Evolutionary conservation across 2,888 invertebrate genomes (phyloP).

Genomic region (Ariolimax columbianus): DNA sequence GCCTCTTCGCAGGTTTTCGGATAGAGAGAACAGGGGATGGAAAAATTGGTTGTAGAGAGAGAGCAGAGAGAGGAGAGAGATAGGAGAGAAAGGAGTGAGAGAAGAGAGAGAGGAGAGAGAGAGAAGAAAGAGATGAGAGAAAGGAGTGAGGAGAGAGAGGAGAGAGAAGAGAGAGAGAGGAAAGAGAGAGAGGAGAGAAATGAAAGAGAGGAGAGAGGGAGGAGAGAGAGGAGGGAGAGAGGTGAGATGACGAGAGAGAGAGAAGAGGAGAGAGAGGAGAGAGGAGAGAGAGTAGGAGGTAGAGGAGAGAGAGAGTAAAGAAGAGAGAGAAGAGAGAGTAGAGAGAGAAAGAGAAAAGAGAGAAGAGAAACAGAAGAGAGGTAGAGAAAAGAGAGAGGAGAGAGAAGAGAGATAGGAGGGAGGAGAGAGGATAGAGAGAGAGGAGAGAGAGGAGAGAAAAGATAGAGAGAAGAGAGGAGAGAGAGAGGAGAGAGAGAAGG

Average conservation of each 20-base stretch:
- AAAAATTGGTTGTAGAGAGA: no score
- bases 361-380: no score
- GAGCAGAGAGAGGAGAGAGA: no score
- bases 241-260: no score
- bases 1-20: no score
- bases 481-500: no score
- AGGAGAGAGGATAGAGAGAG: not conserved
- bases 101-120: not conserved
- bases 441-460: not conserved
- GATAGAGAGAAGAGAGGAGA: no score
- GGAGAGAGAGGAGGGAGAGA: not conserved
- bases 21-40: no score
- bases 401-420: not conserved
- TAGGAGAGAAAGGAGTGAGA: not conserved
- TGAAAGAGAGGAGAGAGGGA: not conserved
- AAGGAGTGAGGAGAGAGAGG: not conserved
- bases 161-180: not conserved
- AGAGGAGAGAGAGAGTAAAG: no score
- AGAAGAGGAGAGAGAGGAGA: not conserved
- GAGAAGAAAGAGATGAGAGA: not conserved
- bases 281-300: not conserved
- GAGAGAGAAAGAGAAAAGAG: no score
- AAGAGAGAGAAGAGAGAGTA: no score
- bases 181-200: not conserved
- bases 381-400: not conserved